Evolutionary conservation across 2,113 vertebrate species (phyloP), one percentile per base, ranked within the genome.

Genomic region (Chiloscyllium plagiosum): DNA sequence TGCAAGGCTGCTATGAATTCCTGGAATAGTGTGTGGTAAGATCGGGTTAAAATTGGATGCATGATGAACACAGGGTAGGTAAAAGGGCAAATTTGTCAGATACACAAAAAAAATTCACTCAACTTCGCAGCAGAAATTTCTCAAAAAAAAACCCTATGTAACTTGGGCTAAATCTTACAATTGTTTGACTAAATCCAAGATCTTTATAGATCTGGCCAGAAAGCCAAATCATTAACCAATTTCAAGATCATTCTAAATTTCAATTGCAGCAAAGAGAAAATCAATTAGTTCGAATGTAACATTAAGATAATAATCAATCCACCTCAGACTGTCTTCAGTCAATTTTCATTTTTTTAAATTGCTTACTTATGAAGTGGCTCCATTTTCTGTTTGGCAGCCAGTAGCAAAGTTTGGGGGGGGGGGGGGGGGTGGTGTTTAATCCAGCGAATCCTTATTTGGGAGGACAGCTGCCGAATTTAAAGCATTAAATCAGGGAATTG

Each of bases 371-470:
- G 3, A 68, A 69, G n/a, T 94, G 92, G 37, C 66, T 69, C 66
- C 65, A 94, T 94, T 47, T 33, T 56, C 47, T n/a, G 72, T 52
- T 96, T 96, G 96, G 89, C 95, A 66, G 78, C 76, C 50, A 68
- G 22, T 76, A 66, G 56, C 42, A 66, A 69, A n/a, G n/a, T n/a
- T n/a, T n/a, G n/a, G n/a, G n/a, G n/a, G n/a, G n/a, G n/a, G n/a
- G n/a, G n/a, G n/a, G n/a, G 89, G 78, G 72, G 6, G 94, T 68
- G 6, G 94, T 68, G 17, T 69, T 80, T 90, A 95, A 96, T 76
- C 96, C 86, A 70, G 90, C 95, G 61, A 90, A 96, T 96, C 96
- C 96, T 80, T 89, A 96, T 95, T 96, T 96, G 37, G 33, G 80
- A 95, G 85, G 37, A 56, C 37, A 70, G 76, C 68, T 69, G 96